phyloP scores from a whole-genome alignment of 1,140 invertebrate species.

The Conopomorpha cramerella region DNA sequence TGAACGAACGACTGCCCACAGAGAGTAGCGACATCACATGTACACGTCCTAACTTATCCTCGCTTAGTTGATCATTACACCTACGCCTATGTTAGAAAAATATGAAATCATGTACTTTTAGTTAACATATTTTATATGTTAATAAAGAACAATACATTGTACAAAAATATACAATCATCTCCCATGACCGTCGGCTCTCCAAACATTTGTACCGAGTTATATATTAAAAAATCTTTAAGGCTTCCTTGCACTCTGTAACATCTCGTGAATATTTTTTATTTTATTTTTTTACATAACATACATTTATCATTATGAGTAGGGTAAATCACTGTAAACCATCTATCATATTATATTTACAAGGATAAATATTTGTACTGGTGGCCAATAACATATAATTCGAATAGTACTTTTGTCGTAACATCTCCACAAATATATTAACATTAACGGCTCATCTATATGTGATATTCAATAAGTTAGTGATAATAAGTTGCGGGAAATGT shows the following conservation, averaged over 20 bases:
- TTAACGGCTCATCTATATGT: too few relatives aligned
- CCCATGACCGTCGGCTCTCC: constrained; percentile 28
- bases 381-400: constrained; percentile 24
- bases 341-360: constrained; percentile 46
- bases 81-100: constrained; percentile 53
- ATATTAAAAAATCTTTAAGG: constrained; percentile 57
- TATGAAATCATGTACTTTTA: constrained; percentile 56
- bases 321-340: constrained; percentile 37
- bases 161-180: constrained; percentile 51
- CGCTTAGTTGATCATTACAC: constrained; percentile 42
- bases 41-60: too few relatives aligned
- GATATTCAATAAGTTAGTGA: too few relatives aligned
- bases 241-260: constrained; percentile 43
- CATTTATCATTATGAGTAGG: constrained; percentile 43
- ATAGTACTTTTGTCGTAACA: too few relatives aligned
- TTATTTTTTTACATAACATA: background rate
- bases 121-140: constrained; percentile 60
- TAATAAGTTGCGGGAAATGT: too few relatives aligned
- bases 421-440: background rate
- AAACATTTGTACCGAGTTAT: constrained; percentile 47
- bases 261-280: constrained; percentile 50
- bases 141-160: constrained; percentile 58
- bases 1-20: too few relatives aligned
- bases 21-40: too few relatives aligned
- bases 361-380: constrained; percentile 46